Base-by-base conservation (phyloP, 1,140 invertebrate species). In the Drosophila kanapiae region DNA sequence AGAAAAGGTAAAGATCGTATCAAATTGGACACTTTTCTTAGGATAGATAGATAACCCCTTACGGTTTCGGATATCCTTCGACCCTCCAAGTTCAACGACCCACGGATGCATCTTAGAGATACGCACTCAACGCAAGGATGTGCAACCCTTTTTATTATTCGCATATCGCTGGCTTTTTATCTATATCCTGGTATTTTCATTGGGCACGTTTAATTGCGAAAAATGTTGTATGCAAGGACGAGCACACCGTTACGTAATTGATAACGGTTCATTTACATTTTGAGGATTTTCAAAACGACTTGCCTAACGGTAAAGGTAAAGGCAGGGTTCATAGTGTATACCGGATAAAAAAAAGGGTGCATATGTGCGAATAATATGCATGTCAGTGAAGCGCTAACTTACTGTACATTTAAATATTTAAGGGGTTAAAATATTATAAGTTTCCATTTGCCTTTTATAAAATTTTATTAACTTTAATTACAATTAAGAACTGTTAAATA, bases 231-330 rank as follows among this genome's bases (percentile, higher is more conserved):
- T 49, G 80, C 75, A 75, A 70, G 69, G 76, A 86, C 58, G 71
- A 67, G 75, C 76, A 37, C 23, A 37, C 85, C 81, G 85, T 82
- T 88, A 72, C 56, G 61, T 70, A 85, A 90, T 90, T 84, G 81
- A 88, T 88, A 88, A 88, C 85, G 85, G 85, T 88, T 90, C 81
- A 84, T 90, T 90, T 84, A 64, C 38, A 49, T 57, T 56, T 63
- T 64, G 78, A 70, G 85, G 85, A 90, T 90, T 88, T 88, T 59
- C 42, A n/a, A 75, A 88, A 83, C 70, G 48, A 83, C 49, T 87
- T 88, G 85, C 83, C 81, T 82, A 90, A 79, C 80, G 67, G 85
- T 65, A 78, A 88, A 69, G 65, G 59, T 69, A 87, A 63, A 65
- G 31, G 9, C 11, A 8, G 31, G 31, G n/a, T 18, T 43, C 40